These are phyloP conservation scores for Parelbella ahira DNA, from an alignment of 2,888 invertebrate genomes.

Conservation along the genomic window DNA sequence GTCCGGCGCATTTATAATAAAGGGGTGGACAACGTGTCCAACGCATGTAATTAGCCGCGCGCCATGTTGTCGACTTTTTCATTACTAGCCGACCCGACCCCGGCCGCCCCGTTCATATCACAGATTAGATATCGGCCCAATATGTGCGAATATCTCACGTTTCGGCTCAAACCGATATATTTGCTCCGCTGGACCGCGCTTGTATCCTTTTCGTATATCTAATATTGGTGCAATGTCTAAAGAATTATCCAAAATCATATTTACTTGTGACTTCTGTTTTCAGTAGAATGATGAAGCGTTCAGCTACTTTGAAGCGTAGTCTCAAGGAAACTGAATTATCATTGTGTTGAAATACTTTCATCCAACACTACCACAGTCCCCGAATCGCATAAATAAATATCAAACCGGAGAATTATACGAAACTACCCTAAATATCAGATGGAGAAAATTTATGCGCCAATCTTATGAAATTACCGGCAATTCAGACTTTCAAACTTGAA, in stretches of 20 bases:
- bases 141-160: constrained; percentile 23
- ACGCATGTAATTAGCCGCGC: constrained; percentile 20
- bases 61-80: constrained; percentile 28
- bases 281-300: too few relatives aligned
- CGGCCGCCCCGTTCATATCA: constrained; percentile 43
- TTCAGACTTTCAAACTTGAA: constrained; percentile 15
- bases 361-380: too few relatives aligned
- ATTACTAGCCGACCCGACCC: constrained; percentile 26
- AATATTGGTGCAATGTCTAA: too few relatives aligned
- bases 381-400: too few relatives aligned
- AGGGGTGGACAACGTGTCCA: constrained; percentile 4
- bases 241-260: too few relatives aligned
- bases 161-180: constrained; percentile 18
- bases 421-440: not conserved
- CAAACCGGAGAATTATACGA: too few relatives aligned
- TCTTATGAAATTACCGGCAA: constrained; percentile 10
- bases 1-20: constrained; percentile 7
- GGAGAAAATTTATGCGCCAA: constrained; percentile 3
- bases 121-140: constrained; percentile 46
- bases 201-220: too few relatives aligned
- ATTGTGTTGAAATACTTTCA: too few relatives aligned
- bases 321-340: too few relatives aligned
- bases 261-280: too few relatives aligned
- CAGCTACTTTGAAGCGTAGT: too few relatives aligned
- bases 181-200: constrained; percentile 1